Evolutionary conservation across 2,113 vertebrate species (phyloP).

Genomic region (Turdus rufiventris): DNA sequence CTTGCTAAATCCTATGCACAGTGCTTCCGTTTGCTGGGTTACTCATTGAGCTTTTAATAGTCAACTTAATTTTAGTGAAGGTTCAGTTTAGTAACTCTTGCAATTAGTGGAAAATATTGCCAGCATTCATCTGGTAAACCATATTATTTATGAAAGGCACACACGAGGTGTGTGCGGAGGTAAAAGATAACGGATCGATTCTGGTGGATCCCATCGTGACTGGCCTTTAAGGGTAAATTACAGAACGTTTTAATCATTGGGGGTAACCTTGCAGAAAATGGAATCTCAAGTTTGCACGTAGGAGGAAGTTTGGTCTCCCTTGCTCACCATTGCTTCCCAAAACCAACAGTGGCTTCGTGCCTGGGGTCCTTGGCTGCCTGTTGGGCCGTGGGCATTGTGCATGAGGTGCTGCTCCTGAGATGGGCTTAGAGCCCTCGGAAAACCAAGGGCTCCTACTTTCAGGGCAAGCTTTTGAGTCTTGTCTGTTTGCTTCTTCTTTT

Average conservation of each 20-base stretch:
- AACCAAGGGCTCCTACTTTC: not conserved
- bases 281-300: conserved; percentile 60
- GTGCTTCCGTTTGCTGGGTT: conserved; percentile 40
- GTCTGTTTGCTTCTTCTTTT: not conserved
- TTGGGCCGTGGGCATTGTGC: not conserved
- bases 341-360: not conserved
- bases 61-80: conserved; percentile 68
- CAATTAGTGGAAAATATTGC: conserved; percentile 67
- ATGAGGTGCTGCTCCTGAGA: not conserved
- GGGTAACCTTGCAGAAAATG: conserved; percentile 80
- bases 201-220: conserved; percentile 85
- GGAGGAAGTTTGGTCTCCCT: conserved; percentile 75
- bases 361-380: not conserved
- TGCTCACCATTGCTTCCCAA: conserved; percentile 66
- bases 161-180: not conserved
- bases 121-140: conserved; percentile 30
- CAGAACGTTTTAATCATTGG: conserved; percentile 91
- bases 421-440: not conserved
- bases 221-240: conserved; percentile 87
- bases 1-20: conserved; percentile 22
- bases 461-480: not conserved
- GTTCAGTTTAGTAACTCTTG: conserved; percentile 64
- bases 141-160: not conserved
- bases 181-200: conserved; percentile 81
- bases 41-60: conserved; percentile 67